These are phyloP conservation scores for Phocoena phocoena DNA, from an alignment of 2,113 vertebrate species.

Conservation along the genomic window DNA sequence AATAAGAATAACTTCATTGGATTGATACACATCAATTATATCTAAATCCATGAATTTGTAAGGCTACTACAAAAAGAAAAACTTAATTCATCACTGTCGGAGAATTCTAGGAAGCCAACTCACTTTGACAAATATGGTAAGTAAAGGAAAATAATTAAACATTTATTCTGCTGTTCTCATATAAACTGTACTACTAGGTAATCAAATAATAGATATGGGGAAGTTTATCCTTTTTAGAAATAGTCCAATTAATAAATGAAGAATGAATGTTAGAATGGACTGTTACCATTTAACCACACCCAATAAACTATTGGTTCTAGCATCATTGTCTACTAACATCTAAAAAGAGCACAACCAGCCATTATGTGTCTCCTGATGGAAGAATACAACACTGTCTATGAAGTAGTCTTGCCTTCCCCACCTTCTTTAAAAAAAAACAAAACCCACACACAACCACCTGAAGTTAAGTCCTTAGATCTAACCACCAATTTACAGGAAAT, in stretches of 20 bases:
- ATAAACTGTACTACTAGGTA: neutral
- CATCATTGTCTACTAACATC: neutral
- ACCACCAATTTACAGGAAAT: neutral
- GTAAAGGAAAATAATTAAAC: neutral
- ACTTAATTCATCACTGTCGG: neutral
- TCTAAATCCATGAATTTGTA: neutral
- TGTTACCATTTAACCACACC: neutral
- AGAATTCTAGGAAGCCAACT: neutral
- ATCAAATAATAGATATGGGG: neutral
- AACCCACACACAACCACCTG: neutral
- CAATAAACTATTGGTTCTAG: neutral
- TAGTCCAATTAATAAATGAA: neutral
- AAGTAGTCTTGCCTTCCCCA: neutral
- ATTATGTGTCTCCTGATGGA: neutral
- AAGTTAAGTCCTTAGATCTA: neutral
- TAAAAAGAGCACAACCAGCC: neutral
- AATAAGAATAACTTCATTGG: neutral
- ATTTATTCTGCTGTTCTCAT: neutral
- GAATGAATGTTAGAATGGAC: neutral
- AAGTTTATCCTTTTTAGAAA: neutral
- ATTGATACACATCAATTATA: neutral
- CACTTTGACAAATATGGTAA: neutral
- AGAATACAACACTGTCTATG: neutral
- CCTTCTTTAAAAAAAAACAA: neutral
- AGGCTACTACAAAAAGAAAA: neutral